Evolutionary conservation across 2,113 vertebrate species (phyloP).

Genomic region (Chauna torquata): DNA sequence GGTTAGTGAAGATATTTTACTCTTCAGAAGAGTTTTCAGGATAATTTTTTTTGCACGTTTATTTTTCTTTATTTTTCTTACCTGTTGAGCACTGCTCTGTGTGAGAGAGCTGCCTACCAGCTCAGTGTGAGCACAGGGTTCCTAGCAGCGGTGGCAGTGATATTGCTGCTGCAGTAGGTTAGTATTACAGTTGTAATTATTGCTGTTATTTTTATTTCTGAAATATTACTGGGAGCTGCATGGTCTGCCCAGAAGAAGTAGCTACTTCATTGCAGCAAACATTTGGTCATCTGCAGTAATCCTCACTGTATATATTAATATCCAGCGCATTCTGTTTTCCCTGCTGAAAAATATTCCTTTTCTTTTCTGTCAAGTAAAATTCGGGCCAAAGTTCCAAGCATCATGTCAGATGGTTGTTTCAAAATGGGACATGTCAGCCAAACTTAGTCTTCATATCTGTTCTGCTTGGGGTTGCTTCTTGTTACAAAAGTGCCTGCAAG

Average conservation of each 20-base stretch:
- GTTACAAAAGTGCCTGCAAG: not conserved
- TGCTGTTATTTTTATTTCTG: not conserved
- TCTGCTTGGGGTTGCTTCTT: not conserved
- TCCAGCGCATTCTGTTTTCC: not conserved
- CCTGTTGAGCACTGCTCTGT: not conserved
- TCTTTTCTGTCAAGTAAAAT: not conserved
- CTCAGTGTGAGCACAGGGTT: not conserved
- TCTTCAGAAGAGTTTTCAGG: not conserved
- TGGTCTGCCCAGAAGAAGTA: not conserved
- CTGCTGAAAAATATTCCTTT: not conserved
- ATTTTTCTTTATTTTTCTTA: not conserved
- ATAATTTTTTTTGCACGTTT: not conserved
- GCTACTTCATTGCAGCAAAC: not conserved
- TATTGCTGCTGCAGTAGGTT: not conserved
- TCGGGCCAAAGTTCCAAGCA: not conserved
- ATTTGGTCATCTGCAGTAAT: not conserved
- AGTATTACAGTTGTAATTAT: not conserved
- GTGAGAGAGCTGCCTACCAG: not conserved
- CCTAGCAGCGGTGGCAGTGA: not conserved
- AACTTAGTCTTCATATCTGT: not conserved
- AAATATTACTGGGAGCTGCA: not conserved
- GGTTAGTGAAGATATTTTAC: not conserved
- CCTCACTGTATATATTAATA: not conserved
- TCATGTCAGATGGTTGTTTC: not conserved
- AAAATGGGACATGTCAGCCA: slow-evolving; percentile 11